Conservation (phyloP, 2,888 invertebrate species). For the Volucella bombylans region DNA sequence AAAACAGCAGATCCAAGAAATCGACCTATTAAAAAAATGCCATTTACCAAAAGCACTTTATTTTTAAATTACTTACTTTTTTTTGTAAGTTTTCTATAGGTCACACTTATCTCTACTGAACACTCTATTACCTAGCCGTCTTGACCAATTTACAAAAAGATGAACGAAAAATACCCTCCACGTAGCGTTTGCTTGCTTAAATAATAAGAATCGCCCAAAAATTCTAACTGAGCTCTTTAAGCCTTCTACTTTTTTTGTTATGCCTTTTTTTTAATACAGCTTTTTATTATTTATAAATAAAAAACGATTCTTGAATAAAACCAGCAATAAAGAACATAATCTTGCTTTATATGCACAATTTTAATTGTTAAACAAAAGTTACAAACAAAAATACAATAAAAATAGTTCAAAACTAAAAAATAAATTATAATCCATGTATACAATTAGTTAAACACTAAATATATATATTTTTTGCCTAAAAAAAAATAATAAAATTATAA, state of each 20-base stretch:
- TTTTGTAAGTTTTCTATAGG: too few relatives aligned
- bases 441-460: slow-evolving; percentile 17
- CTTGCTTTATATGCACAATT: slow-evolving; percentile 23
- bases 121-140: too few relatives aligned
- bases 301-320: background rate
- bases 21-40: too few relatives aligned
- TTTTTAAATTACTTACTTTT: too few relatives aligned
- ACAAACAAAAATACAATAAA: slow-evolving; percentile 9
- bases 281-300: background rate
- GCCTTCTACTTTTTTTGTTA: background rate
- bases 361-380: slow-evolving; percentile 14
- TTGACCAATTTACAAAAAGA: too few relatives aligned
- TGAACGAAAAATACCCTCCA: background rate
- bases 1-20: too few relatives aligned
- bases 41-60: too few relatives aligned
- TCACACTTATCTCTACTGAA: too few relatives aligned
- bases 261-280: background rate
- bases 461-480: slow-evolving; percentile 8
- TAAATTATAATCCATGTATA: slow-evolving; percentile 26
- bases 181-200: slow-evolving; percentile 5
- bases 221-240: slow-evolving; percentile 1
- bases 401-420: slow-evolving; percentile 1
- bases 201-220: background rate
- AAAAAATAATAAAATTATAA: background rate
- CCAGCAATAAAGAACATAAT: background rate